Base-by-base conservation (phyloP, 2,888 invertebrate genomes). In the Hirtodrosophila cameraria region DNA sequence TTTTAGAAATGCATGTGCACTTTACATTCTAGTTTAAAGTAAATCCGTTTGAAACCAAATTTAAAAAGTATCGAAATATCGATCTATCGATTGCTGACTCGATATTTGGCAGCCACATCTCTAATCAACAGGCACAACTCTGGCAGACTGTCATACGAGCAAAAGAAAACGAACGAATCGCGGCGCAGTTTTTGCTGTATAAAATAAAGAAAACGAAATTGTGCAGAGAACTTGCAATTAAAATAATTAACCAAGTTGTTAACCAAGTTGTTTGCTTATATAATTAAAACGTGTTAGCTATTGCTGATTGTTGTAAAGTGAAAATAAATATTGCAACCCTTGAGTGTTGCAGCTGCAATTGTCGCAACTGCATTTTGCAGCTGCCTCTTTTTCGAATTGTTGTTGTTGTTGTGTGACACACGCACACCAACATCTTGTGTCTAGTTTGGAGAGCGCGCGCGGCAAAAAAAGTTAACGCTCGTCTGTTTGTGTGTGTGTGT, bases 401-500 rank as follows among this genome's bases (percentile, higher is more conserved):
- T 45, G 60, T 73, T 76, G 61, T 63, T 59, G 42, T 69, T 50
- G 67, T 61, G 61, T 45, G 62, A 68, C 52, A 57, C 30, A 62
- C 62, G 30, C 62, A 73, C 42, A 68, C 71, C 8, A 52, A 31
- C 30, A 66, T 30, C 30, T 58, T 30, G 57, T 57, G 77, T 54
- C 52, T 69, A 71, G 76, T 73, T 85, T 41, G 16, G 41, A 54
- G 48, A 63, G 52, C 62, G 55, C 71, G 67, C 73, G 76, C 73
- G 57, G 59, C 63, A 81, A 84, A 58, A 75, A 64, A 74, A 66
- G 57, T 71, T 78, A 53, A 60, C 58, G 62, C 62, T 65, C n/a
- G n/a, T n/a, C n/a, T n/a, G n/a, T 68, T 57, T 72, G 59, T 57
- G 18, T 46, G 39, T 23, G 43, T 15, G 33, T 54, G 57, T 36